Evolutionary conservation across 1,140 invertebrate species (phyloP), one percentile per base, ranked within the genome.

Genomic region (Sminthurinus signatus): DNA sequence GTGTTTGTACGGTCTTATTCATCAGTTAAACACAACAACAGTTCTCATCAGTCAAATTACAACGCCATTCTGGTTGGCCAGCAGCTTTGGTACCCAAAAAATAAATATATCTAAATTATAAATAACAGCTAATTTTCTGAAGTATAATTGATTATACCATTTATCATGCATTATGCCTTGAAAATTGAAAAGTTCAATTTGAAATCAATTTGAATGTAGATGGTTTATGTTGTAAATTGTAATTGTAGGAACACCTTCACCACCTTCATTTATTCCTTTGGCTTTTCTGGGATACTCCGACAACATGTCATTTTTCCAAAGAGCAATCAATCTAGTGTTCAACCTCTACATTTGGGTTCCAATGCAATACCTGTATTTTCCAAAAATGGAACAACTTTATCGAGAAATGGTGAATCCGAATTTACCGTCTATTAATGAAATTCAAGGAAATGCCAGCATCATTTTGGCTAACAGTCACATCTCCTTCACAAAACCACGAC

Each of bases 301-400:
- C 17, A 36, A 75, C 42, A 73, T 78, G 72, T 75, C 69, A 19
- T 75, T 79, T 39, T 60, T 62, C 23, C 73, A 83, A 64, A 68
- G 80, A 21, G 17, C 80, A 1, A 0, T 12, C 5, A 58, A 64
- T 32, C 29, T 55, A n/a, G n/a, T n/a, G n/a, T n/a, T n/a, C n/a
- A n/a, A n/a, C n/a, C n/a, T n/a, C n/a, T n/a, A n/a, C n/a, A n/a
- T n/a, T n/a, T n/a, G n/a, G n/a, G n/a, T n/a, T n/a, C n/a, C n/a
- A n/a, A n/a, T n/a, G n/a, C n/a, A n/a, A n/a, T n/a, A n/a, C n/a
- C n/a, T n/a, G n/a, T n/a, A n/a, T n/a, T n/a, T n/a, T 46, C 44
- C 44, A 17, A 46, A n/a, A n/a, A 46, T 46, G 44, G 44, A 46
- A 46, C 21, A 17, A 17, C 44, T 46, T 17, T 46, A 46, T 46